Evolutionary conservation across 2,888 invertebrate species (phyloP), one percentile per base, ranked within the genome.

Genomic region (Cheilosia variabilis): DNA sequence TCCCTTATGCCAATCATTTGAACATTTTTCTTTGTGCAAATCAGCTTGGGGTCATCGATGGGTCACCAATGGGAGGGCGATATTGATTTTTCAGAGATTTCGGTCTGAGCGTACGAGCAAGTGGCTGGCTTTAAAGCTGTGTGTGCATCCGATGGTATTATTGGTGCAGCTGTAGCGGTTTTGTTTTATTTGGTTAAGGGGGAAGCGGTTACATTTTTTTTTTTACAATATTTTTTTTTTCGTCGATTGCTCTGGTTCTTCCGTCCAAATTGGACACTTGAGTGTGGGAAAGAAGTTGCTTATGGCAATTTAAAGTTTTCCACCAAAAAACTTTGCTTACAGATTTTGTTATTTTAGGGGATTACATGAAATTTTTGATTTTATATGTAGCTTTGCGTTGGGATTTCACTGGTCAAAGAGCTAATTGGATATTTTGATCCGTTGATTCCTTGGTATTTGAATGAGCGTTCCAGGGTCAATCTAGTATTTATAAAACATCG

Each of bases 31-130:
- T 63, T 66, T 86, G 37, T 86, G 72, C 86, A 86, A 86, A 86
- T 80, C 86, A 86, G 81, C 81, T 81, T 81, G 77, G 76, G 86
- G 86, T 86, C 86, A 86, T 86, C 86, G 86, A 86, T 86, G 86
- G 80, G 86, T 86, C 81, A 86, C 76, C 69, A 71, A 45, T 52
- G 41, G 45, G 47, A n/a, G 31, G 34, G 24, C 34, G 84, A 47
- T 81, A 86, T 86, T 86, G 84, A 84, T 84, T 84, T 84, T 84
- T 84, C 34, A 19, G 15, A 41, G 50, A 69, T 69, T 73, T 69
- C 47, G 37, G 58, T 63, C 65, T 37, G 45, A 31, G 50, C 52
- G 62, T 75, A 31, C 31, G 79, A 75, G 62, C 71, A 84, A 79
- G 83, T 73, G 72, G 72, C 78, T 60, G 55, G 31, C 41, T 72